Evolutionary conservation across 2,888 invertebrate genomes (phyloP).

Genomic region (Drosophila pegasa): DNA sequence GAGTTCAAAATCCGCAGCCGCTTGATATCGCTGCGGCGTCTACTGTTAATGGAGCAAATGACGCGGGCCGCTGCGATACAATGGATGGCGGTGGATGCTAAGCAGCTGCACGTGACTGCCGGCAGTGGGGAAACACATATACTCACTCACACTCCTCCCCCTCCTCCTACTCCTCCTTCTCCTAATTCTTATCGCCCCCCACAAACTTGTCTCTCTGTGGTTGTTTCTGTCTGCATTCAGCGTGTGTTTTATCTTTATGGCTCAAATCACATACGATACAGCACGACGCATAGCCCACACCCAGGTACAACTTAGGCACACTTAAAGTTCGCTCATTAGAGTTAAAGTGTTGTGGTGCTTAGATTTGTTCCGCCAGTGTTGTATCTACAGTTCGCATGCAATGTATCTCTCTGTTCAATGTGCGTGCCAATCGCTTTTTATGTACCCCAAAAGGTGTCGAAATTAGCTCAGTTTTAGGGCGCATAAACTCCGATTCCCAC

Average conservation of each 20-base stretch:
- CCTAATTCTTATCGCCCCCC: constrained; percentile 36
- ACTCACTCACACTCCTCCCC: constrained; percentile 19
- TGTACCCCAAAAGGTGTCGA: constrained; percentile 63
- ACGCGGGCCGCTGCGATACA: constrained; percentile 49
- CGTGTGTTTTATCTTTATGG: constrained; percentile 71
- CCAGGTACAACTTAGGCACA: constrained; percentile 61
- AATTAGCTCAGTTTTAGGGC: constrained; percentile 64
- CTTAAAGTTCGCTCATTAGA: constrained; percentile 74
- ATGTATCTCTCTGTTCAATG: constrained; percentile 34
- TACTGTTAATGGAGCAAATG: constrained; percentile 67
- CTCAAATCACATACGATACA: constrained; percentile 61
- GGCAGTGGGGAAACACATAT: constrained; percentile 17
- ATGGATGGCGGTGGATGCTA: constrained; percentile 55
- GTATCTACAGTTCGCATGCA: constrained; percentile 36
- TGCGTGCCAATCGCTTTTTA: constrained; percentile 64
- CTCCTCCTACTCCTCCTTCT: not conserved
- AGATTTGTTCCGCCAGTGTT: constrained; percentile 28
- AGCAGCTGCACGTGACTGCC: constrained; percentile 77
- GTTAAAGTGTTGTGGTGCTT: constrained; percentile 50
- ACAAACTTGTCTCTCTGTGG: constrained; percentile 46
- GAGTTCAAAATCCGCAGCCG: constrained; percentile 41
- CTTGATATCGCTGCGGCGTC: constrained; percentile 48
- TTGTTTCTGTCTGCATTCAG: constrained; percentile 55
- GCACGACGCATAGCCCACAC: constrained; percentile 19
- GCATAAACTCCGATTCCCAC: constrained; percentile 29